Evolutionary conservation across 2,113 vertebrate genomes (phyloP).

Genomic region (Gasterosteus aculeatus): DNA sequence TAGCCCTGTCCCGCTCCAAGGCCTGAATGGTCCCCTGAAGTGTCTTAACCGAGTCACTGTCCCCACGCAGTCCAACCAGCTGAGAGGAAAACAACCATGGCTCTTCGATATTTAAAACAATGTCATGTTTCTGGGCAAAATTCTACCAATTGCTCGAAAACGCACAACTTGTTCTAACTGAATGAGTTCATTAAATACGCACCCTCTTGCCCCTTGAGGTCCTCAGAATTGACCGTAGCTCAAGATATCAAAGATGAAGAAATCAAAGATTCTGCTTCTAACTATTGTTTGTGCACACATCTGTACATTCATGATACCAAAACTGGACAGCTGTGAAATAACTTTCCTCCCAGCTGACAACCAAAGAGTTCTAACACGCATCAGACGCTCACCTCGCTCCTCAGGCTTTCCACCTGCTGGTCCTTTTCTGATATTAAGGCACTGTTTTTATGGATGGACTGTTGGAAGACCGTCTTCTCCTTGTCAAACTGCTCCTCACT

Average conservation of each 20-base stretch:
- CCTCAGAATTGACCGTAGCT: background rate
- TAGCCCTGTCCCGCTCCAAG: slow-evolving; percentile 88
- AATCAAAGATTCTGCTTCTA: background rate
- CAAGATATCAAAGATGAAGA: background rate
- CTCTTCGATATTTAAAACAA: background rate
- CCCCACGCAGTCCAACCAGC: slow-evolving; percentile 85
- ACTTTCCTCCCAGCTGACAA: background rate
- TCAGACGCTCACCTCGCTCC: slow-evolving; percentile 83
- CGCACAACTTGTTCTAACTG: background rate
- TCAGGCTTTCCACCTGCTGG: slow-evolving; percentile 89
- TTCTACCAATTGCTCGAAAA: background rate
- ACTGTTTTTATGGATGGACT: slow-evolving; percentile 89
- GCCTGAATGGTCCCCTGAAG: slow-evolving; percentile 86
- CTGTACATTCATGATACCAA: background rate
- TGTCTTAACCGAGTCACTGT: slow-evolving; percentile 85
- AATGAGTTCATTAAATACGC: background rate
- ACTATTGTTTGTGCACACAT: background rate
- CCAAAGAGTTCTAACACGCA: background rate
- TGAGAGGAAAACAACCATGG: slow-evolving; percentile 47
- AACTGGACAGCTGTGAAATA: background rate
- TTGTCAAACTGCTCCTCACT: slow-evolving; percentile 91
- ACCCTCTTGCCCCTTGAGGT: background rate
- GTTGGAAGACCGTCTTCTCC: slow-evolving; percentile 89
- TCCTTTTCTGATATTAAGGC: slow-evolving; percentile 94
- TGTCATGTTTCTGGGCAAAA: background rate